Evolutionary conservation across 2,113 vertebrate genomes (phyloP).

Genomic region (Erpornis zantholeuca): DNA sequence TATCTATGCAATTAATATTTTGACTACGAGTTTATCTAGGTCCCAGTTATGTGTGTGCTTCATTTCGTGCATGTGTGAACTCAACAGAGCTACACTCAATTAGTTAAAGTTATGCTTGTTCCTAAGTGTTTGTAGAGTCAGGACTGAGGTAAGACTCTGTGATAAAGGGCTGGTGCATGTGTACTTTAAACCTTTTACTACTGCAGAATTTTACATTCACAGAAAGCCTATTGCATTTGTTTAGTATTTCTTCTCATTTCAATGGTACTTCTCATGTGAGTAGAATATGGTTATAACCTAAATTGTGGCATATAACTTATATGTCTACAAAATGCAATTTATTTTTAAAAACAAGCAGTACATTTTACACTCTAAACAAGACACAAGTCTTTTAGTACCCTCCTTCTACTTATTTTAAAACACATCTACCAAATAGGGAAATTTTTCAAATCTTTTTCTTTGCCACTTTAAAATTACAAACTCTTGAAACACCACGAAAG

Average conservation of each 20-base stretch:
- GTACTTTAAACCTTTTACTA: conserved; percentile 1
- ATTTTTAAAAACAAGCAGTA: background rate
- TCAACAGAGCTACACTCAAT: background rate
- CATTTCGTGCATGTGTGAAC: background rate
- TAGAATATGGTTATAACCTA: background rate
- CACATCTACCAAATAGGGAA: background rate
- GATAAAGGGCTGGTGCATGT: background rate
- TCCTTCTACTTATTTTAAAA: background rate
- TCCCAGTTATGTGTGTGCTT: background rate
- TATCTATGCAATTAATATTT: background rate
- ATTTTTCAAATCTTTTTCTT: background rate
- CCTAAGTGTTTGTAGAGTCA: background rate
- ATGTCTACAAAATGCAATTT: background rate
- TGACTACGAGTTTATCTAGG: background rate
- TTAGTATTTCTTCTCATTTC: background rate
- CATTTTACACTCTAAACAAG: background rate
- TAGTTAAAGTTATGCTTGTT: background rate
- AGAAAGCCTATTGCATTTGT: background rate
- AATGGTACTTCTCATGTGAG: background rate
- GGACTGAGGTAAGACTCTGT: background rate
- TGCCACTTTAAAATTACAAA: background rate
- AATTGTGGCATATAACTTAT: background rate
- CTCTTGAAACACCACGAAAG: background rate
- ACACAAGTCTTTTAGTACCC: background rate
- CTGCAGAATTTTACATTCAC: background rate